These are phyloP conservation scores for Montipora cactus DNA, from an alignment of 64 coral and sea anemone genomes.

Conservation along the genomic window DNA sequence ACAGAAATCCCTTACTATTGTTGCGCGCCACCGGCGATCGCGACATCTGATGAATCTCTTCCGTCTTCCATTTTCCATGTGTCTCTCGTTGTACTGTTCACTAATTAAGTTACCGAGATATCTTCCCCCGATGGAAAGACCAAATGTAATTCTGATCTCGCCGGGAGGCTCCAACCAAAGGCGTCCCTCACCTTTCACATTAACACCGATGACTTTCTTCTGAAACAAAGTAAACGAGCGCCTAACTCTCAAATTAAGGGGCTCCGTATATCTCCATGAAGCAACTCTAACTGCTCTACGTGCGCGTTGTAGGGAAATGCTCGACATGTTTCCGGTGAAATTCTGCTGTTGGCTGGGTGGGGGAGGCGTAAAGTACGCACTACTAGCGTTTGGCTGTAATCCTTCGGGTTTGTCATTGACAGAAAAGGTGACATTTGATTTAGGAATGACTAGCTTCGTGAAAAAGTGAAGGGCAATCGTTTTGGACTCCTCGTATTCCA, in stretches of 20 bases:
- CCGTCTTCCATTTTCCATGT: neutral
- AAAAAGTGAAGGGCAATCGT: neutral
- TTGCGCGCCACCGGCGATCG: no score
- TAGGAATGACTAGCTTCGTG: constrained; percentile 26
- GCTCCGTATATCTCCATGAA: neutral
- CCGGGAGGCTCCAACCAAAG: neutral
- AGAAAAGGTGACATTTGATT: neutral
- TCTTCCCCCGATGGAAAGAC: neutral
- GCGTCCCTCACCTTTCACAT: neutral
- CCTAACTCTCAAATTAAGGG: neutral
- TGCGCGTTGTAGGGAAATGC: neutral
- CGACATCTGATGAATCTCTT: neutral
- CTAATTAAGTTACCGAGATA: neutral
- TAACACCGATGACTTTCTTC: constrained; percentile 19
- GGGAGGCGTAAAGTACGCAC: neutral
- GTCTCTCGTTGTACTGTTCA: neutral
- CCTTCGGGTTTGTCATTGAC: neutral
- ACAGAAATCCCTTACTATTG: neutral
- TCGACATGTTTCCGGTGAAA: neutral
- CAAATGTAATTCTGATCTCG: neutral
- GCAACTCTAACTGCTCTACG: neutral
- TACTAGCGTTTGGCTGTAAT: neutral
- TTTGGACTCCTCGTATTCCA: neutral
- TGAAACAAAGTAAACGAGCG: constrained; percentile 22
- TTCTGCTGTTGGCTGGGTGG: neutral